phyloP scores from a whole-genome alignment of 2,113 vertebrate species.

The Sylvilagus bachmani region DNA sequence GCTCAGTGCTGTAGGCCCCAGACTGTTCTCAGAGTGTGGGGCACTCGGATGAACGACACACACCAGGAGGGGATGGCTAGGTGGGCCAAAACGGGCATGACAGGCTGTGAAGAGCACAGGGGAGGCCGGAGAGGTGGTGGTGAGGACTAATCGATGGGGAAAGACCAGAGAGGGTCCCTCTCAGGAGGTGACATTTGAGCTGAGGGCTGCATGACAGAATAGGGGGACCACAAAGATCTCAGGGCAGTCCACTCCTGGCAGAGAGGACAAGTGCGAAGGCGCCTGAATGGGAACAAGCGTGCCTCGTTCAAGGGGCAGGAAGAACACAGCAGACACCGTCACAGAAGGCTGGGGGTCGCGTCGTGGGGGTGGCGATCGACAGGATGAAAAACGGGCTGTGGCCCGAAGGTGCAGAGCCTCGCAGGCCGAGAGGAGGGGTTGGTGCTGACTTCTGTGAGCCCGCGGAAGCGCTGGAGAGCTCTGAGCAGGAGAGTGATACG shows the following conservation, averaged over 20 bases:
- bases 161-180: neutral
- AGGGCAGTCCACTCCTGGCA: neutral
- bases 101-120: neutral
- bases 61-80: neutral
- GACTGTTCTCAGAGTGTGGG: neutral
- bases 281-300: neutral
- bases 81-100: neutral
- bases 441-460: neutral
- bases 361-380: neutral
- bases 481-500: slow-evolving; percentile 41
- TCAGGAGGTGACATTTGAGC: neutral
- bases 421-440: neutral
- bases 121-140: neutral
- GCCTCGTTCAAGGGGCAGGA: neutral
- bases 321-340: neutral
- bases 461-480: neutral
- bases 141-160: neutral
- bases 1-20: neutral
- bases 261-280: neutral
- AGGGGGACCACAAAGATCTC: neutral
- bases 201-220: neutral
- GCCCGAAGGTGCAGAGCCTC: fast-evolving
- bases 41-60: neutral
- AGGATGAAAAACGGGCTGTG: neutral
- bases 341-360: neutral